These are phyloP conservation scores for Chelonus insularis DNA, from an alignment of 1,140 invertebrate species.

Conservation along the genomic window DNA sequence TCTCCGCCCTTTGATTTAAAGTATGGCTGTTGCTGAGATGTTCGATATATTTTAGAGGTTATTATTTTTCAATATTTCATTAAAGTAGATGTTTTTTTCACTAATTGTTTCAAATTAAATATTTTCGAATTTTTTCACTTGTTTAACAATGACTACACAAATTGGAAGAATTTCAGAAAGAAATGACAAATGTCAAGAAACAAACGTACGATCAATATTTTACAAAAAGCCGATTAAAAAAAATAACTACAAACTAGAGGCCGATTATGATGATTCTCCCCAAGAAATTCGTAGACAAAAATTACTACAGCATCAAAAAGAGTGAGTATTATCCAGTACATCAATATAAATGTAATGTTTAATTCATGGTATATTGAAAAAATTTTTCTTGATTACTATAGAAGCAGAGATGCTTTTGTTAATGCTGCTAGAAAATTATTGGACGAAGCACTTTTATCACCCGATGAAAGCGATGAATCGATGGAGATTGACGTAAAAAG, in stretches of 20 bases:
- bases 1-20: no score
- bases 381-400: conserved; percentile 31
- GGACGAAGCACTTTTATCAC: conserved; percentile 40
- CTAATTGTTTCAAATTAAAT: no score
- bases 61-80: no score
- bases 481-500: conserved; percentile 44
- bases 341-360: no score
- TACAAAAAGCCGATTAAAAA: conserved; percentile 54
- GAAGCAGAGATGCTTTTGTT: conserved; percentile 44
- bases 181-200: conserved; percentile 10
- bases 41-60: no score
- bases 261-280: conserved; percentile 41
- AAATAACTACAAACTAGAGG: conserved; percentile 47
- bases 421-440: conserved; percentile 45
- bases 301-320: conserved; percentile 47
- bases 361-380: no score
- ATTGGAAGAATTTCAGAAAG: background rate
- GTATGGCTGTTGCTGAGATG: no score
- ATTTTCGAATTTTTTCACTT: background rate
- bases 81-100: no score
- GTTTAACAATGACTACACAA: background rate
- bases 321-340: conserved; percentile 37
- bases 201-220: conserved; percentile 35
- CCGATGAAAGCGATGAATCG: conserved; percentile 45
- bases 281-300: conserved; percentile 50